phyloP scores from a whole-genome alignment of 2,888 invertebrate species.

The Melolontha melolontha region DNA sequence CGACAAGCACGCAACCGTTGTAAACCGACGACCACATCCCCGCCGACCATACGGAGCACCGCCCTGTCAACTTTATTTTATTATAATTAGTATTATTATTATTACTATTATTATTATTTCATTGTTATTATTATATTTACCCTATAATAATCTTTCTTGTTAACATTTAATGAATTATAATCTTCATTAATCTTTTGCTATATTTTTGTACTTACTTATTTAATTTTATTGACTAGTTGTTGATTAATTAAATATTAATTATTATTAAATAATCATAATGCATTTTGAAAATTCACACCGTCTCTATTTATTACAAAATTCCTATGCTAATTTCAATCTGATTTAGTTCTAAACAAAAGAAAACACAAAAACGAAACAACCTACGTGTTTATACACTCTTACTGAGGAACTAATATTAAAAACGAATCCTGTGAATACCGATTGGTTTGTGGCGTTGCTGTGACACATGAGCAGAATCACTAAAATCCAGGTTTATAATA shows the following conservation, averaged over 20 bases:
- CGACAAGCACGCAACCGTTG: too few relatives aligned
- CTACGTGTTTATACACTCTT: slow-evolving; percentile 32
- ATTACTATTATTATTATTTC: too few relatives aligned
- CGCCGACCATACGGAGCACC: too few relatives aligned
- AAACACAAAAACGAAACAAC: slow-evolving; percentile 12
- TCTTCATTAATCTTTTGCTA: not conserved
- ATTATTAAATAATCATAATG: not conserved
- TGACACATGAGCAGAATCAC: slow-evolving; percentile 6
- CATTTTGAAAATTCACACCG: slow-evolving; percentile 23
- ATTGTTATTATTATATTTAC: too few relatives aligned
- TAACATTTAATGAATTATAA: too few relatives aligned
- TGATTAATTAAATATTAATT: too few relatives aligned
- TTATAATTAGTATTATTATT: too few relatives aligned
- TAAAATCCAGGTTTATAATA: not conserved
- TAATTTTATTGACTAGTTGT: too few relatives aligned
- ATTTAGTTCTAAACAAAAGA: slow-evolving; percentile 1
- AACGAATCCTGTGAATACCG: slow-evolving; percentile 40
- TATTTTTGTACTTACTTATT: too few relatives aligned
- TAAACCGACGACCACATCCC: too few relatives aligned
- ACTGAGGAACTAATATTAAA: slow-evolving; percentile 23
- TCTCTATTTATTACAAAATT: slow-evolving; percentile 2
- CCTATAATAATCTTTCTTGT: too few relatives aligned
- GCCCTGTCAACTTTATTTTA: too few relatives aligned
- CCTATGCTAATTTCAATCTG: slow-evolving; percentile 28
- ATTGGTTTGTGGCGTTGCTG: slow-evolving; percentile 50